Conservation (phyloP, 2,888 invertebrate species). For the Calliphora vomitoria region DNA sequence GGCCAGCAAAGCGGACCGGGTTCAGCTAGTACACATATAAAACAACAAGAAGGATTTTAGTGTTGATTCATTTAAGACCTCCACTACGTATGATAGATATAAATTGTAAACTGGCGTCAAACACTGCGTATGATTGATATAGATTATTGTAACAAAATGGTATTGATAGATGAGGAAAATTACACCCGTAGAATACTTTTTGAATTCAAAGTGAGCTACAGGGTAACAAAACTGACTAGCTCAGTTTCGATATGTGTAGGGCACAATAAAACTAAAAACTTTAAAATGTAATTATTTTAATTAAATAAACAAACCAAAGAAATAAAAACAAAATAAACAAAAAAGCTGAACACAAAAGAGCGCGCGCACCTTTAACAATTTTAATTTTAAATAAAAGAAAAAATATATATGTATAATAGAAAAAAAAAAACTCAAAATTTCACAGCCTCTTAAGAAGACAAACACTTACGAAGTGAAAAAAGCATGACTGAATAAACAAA, state of each 20-base stretch:
- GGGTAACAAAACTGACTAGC: too few species aligned
- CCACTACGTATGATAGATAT: slow-evolving; percentile 19
- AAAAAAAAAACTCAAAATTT: slow-evolving; percentile 53
- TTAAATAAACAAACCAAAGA: slow-evolving; percentile 54
- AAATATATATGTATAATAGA: not conserved
- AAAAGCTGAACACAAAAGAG: slow-evolving; percentile 52
- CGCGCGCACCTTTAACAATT: slow-evolving; percentile 55
- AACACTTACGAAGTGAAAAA: slow-evolving; percentile 16
- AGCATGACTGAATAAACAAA: not conserved
- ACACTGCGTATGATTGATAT: not conserved
- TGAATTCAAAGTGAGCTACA: too few species aligned
- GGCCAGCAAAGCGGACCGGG: too few species aligned
- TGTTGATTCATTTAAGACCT: too few species aligned
- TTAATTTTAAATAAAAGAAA: slow-evolving; percentile 26
- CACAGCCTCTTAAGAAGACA: slow-evolving; percentile 63
- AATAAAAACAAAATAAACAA: not conserved
- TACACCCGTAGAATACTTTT: too few species aligned
- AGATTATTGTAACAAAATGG: not conserved
- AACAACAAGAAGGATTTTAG: not conserved
- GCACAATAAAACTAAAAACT: not conserved
- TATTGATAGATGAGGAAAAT: too few species aligned
- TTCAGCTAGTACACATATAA: too few species aligned
- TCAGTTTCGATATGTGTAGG: not conserved
- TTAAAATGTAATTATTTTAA: slow-evolving; percentile 63
- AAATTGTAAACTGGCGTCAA: too few species aligned